Evolutionary conservation across 1,140 invertebrate species (phyloP).

Genomic region (Neuroterus valhalla): DNA sequence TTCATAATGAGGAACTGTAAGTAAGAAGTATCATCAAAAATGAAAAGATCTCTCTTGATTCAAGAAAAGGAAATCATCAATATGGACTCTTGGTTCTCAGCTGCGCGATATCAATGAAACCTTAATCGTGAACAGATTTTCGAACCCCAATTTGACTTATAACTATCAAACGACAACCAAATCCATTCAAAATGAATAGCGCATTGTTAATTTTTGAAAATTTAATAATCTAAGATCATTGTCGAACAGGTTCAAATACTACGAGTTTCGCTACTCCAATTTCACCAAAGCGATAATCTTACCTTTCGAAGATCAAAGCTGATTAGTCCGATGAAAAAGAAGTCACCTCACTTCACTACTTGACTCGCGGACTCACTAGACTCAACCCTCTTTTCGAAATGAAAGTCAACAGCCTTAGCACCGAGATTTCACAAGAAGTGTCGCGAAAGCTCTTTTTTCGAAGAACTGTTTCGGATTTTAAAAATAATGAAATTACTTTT

Average conservation of each 20-base stretch:
- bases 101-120: no score
- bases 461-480: no score
- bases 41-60: not conserved
- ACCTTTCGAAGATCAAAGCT: slow-evolving; percentile 37
- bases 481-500: no score
- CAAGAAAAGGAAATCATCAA: not conserved
- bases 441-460: not conserved
- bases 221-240: not conserved
- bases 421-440: not conserved
- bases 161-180: not conserved
- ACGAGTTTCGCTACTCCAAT: slow-evolving; percentile 43
- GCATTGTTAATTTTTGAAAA: not conserved
- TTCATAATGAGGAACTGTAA: not conserved
- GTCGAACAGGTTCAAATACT: not conserved
- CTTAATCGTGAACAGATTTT: no score
- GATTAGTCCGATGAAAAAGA: slow-evolving; percentile 38
- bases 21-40: not conserved
- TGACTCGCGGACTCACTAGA: not conserved
- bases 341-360: slow-evolving; percentile 34
- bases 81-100: not conserved
- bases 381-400: slow-evolving; percentile 1
- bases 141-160: no score
- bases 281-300: slow-evolving; percentile 37
- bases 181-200: not conserved
- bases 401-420: not conserved